Evolutionary conservation across 2,113 vertebrate genomes (phyloP), one percentile per base, ranked within the genome.

Genomic region (Eublepharis macularius): DNA sequence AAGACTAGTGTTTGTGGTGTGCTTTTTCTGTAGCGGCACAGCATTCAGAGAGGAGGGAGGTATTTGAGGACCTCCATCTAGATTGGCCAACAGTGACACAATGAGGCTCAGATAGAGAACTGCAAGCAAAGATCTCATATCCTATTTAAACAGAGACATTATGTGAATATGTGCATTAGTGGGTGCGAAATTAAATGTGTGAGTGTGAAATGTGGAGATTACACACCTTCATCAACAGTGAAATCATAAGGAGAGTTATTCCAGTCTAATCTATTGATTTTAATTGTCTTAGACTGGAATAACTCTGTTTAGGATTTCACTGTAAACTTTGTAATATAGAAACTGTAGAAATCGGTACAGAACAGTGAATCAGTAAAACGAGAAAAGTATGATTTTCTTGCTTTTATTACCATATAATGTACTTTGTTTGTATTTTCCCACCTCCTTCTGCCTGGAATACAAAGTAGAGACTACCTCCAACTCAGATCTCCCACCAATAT

Each of bases 61-160:
- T 1, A 41, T 24, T 26, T 79, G 39, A 32, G 54, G 54, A 63
- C 60, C 6, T 41, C 34, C 26, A 77, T 7, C 76, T 63, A 63
- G 76, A 76, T 78, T 89, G 91, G 85, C 60, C 87, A 88, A 94
- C 63, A 93, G 86, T 84, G 88, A 73, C 92, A 90, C 88, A 65
- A 77, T 2, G 81, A 80, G 89, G 74, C 45, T 45, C 1, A 12
- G 54, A 41, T 49, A 14, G 49, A 66, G 81, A 90, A 89, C 68
- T 91, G 76, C 76, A 79, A 41, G 36, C 4, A 24, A 39, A 39
- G 34, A 21, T 4, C 34, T 39, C 19, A 7, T 12, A 29, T 39
- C 10, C 21, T 17, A 12, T 12, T 5, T 65, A 45, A 34, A 63
- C 5, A 14, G 6, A 10, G 24, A 43, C 6, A 7, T 43, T 29